These are phyloP conservation scores for Pantherophis alleghaniensis DNA, from an alignment of 2,797 vertebrate species.

Conservation along the genomic window DNA sequence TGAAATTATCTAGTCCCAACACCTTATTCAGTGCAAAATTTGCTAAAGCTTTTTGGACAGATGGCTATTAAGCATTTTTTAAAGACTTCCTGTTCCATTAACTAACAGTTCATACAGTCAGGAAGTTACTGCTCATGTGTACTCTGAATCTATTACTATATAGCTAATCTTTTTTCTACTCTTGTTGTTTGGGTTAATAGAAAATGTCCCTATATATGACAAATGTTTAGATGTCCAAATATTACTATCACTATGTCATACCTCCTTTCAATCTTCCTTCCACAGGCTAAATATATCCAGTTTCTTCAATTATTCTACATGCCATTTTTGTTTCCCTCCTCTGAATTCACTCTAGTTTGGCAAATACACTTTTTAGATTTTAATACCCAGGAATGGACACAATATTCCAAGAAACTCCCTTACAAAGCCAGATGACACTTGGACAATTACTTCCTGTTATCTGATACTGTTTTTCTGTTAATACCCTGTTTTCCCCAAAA, in stretches of 20 bases:
- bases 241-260: neutral
- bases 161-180: neutral
- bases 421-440: too few species aligned
- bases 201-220: neutral
- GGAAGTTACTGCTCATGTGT: neutral
- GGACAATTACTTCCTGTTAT: too few species aligned
- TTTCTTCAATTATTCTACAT: neutral
- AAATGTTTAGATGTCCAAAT: neutral
- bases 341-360: too few species aligned
- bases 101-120: neutral
- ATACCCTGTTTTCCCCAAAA: neutral
- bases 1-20: neutral
- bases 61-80: neutral
- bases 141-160: neutral
- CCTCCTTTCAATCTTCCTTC: neutral
- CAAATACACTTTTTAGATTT: too few species aligned
- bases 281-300: neutral
- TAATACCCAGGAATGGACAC: too few species aligned
- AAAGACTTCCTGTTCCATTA: neutral
- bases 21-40: neutral
- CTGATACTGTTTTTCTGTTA: neutral
- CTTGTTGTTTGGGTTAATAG: neutral
- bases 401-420: too few species aligned
- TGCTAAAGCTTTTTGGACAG: neutral
- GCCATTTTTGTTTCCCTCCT: neutral